These are phyloP conservation scores for Cephalotes varians DNA, from an alignment of 2,888 invertebrate genomes.

Conservation along the genomic window DNA sequence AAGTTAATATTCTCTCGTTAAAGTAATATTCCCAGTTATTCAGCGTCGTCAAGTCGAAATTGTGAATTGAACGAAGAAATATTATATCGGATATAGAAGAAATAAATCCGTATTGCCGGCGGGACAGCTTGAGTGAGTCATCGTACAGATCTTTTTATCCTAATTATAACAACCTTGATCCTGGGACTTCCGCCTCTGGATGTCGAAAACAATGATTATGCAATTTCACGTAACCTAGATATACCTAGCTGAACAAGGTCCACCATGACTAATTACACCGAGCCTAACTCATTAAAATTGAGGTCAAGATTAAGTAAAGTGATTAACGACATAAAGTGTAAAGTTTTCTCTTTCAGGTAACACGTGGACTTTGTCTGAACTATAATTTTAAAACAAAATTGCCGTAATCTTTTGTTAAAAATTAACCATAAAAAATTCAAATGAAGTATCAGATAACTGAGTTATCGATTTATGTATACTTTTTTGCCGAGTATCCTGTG, in stretches of 20 bases:
- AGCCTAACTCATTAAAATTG: conserved; percentile 22
- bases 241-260: background rate
- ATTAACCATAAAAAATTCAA: background rate
- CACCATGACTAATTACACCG: conserved; percentile 50
- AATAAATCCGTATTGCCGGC: conserved; percentile 18
- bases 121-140: background rate
- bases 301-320: conserved; percentile 17
- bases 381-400: background rate
- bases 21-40: conserved; percentile 8
- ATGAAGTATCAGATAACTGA: background rate
- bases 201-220: conserved; percentile 45
- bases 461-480: background rate
- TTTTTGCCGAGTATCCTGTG: background rate
- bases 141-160: conserved; percentile 8
- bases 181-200: conserved; percentile 27
- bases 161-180: conserved; percentile 54
- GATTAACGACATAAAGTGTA: background rate
- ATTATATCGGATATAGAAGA: conserved; percentile 13
- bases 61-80: conserved; percentile 7
- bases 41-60: conserved; percentile 4
- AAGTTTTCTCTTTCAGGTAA: background rate
- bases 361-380: background rate
- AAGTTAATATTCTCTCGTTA: conserved; percentile 1
- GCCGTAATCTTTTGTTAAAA: background rate
- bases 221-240: conserved; percentile 30